These are phyloP conservation scores for Chymomyza costata DNA, from an alignment of 1,140 invertebrate species.

Conservation along the genomic window DNA sequence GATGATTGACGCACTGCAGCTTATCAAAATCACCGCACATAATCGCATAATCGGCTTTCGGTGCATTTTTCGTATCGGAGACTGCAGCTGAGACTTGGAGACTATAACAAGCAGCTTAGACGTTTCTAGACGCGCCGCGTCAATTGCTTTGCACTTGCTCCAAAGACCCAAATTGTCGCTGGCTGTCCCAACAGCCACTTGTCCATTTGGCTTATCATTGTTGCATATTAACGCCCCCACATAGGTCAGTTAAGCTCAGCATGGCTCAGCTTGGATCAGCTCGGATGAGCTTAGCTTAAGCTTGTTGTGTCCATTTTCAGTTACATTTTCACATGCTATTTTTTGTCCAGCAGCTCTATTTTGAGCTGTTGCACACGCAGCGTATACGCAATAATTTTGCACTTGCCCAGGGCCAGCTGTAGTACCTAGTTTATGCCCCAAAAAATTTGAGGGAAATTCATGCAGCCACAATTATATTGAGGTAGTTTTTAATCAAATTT, in stretches of 20 bases:
- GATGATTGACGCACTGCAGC: slow-evolving; percentile 38
- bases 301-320: no score
- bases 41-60: slow-evolving; percentile 51
- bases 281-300: no score
- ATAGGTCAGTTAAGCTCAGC: no score
- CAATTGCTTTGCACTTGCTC: slow-evolving; percentile 74
- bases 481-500: slow-evolving; percentile 67
- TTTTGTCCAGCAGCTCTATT: no score
- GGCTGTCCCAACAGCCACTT: slow-evolving; percentile 5
- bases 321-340: no score
- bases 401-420: neutral
- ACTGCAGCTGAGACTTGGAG: no score
- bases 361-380: slow-evolving; percentile 2
- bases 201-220: slow-evolving; percentile 2
- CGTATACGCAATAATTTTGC: slow-evolving; percentile 30
- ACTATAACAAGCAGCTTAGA: no score
- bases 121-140: slow-evolving; percentile 37
- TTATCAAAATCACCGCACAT: slow-evolving; percentile 30
- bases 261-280: no score
- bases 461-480: slow-evolving; percentile 61
- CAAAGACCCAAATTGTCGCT: slow-evolving; percentile 57
- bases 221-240: slow-evolving; percentile 7
- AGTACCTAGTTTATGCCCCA: neutral
- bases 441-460: slow-evolving; percentile 13
- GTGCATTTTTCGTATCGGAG: no score